phyloP scores from a whole-genome alignment of 1,140 invertebrate species.

The Lepidurus couesii region DNA sequence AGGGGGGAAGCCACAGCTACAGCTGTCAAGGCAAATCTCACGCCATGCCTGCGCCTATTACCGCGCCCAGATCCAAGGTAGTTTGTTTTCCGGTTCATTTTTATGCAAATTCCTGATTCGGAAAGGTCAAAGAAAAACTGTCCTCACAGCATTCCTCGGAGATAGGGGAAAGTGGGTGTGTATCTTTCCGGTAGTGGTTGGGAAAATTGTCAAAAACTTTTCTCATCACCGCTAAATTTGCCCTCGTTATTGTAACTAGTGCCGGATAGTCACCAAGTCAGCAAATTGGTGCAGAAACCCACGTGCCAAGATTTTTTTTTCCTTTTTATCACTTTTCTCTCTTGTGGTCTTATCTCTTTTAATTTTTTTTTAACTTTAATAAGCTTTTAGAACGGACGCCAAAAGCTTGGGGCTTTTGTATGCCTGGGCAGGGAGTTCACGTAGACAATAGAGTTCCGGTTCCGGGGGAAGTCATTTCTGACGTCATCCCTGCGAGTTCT shows the following conservation, averaged over 20 bases:
- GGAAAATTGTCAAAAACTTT: not conserved
- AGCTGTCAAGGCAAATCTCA: not conserved
- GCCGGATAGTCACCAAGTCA: not conserved
- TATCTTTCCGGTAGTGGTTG: not conserved
- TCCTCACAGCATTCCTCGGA: not conserved
- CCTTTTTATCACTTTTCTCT: no score
- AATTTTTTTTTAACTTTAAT: not conserved
- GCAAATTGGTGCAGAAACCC: not conserved
- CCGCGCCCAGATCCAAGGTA: not conserved
- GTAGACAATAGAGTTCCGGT: not conserved
- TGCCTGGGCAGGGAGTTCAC: not conserved
- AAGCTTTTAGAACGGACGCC: not conserved
- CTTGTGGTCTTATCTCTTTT: not conserved
- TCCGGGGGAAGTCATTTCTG: not conserved
- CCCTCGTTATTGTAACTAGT: not conserved
- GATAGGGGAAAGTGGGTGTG: not conserved
- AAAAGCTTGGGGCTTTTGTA: not conserved
- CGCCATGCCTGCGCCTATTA: conserved; percentile 16
- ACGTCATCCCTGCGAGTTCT: not conserved
- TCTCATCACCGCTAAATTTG: not conserved
- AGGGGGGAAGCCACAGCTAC: not conserved
- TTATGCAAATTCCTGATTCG: not conserved
- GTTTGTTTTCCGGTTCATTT: conserved; percentile 9
- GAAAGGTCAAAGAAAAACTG: not conserved
- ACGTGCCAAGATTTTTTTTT: not conserved